A percentile compares a stretch with the other conserved stretches of the same genome.
phyloP scores from a whole-genome alignment of 2,888 invertebrate species.

The Itoplectis maculator region DNA sequence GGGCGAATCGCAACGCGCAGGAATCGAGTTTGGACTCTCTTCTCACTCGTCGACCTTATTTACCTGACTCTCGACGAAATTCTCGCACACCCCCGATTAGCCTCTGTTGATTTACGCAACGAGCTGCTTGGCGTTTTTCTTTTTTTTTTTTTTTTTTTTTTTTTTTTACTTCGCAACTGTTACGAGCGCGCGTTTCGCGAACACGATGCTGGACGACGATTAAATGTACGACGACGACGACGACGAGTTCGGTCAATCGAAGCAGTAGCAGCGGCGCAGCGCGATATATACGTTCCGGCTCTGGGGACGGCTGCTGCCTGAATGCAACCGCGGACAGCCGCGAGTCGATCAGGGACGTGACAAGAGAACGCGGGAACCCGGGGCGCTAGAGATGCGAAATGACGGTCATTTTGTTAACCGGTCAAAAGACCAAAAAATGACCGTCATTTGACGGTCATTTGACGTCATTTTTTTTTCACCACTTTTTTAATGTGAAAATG shows the following conservation, averaged over 20 bases:
- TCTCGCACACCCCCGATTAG: slow-evolving; percentile 38
- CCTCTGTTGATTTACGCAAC: slow-evolving; percentile 32
- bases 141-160: no score
- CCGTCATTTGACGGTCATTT: no score
- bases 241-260: slow-evolving; percentile 39
- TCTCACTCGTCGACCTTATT: slow-evolving; percentile 14
- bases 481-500: no score
- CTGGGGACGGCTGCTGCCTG: slow-evolving; percentile 77
- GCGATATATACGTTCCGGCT: slow-evolving; percentile 72
- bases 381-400: no score
- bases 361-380: slow-evolving; percentile 17
- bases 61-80: slow-evolving; percentile 49
- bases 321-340: slow-evolving; percentile 74
- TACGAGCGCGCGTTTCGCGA: slow-evolving; percentile 46
- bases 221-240: slow-evolving; percentile 59
- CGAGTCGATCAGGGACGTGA: slow-evolving; percentile 70
- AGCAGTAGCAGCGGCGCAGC: slow-evolving; percentile 40
- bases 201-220: slow-evolving; percentile 44
- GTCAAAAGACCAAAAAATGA: no score
- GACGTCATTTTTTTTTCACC: no score
- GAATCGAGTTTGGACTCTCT: slow-evolving; percentile 12
- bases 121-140: slow-evolving; percentile 3
- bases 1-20: background rate
- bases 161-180: slow-evolving; percentile 23
- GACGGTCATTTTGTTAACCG: no score